Evolutionary conservation across 1,140 invertebrate species (phyloP).

Genomic region (Conus ventricosus): DNA sequence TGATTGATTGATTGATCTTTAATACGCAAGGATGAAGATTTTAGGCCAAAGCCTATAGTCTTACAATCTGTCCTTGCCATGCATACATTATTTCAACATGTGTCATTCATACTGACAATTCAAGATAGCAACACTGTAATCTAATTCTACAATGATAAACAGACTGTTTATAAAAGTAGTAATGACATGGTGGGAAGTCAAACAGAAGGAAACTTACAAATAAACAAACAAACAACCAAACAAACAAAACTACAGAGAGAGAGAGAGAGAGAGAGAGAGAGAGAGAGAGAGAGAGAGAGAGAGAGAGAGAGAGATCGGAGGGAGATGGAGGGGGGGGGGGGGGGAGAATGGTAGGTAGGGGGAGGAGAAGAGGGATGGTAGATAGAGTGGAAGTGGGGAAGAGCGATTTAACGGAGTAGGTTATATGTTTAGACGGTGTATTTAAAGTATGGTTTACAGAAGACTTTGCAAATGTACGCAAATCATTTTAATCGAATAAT

Average conservation of each 20-base stretch:
- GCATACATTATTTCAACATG: neutral
- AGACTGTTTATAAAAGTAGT: neutral
- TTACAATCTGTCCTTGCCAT: too few species aligned
- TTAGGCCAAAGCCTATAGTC: neutral
- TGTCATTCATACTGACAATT: neutral
- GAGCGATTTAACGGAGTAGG: constrained; percentile 44
- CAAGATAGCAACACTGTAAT: neutral
- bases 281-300: neutral
- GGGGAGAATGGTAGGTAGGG: too few species aligned
- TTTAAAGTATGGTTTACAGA: neutral
- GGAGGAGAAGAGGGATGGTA: too few species aligned
- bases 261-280: neutral
- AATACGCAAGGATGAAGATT: neutral
- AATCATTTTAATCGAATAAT: too few species aligned
- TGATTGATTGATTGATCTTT: too few species aligned
- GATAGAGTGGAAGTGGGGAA: too few species aligned
- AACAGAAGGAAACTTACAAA: neutral
- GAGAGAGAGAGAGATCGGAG: too few species aligned
- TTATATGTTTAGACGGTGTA: constrained; percentile 49
- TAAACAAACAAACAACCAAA: neutral
- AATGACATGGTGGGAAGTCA: neutral
- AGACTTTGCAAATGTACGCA: too few species aligned
- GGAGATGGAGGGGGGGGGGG: too few species aligned
- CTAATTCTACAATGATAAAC: neutral
- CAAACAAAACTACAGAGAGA: neutral